Evolutionary conservation across 2,113 vertebrate species (phyloP), one percentile per base, ranked within the genome.

Genomic region (Willisornis vidua): DNA sequence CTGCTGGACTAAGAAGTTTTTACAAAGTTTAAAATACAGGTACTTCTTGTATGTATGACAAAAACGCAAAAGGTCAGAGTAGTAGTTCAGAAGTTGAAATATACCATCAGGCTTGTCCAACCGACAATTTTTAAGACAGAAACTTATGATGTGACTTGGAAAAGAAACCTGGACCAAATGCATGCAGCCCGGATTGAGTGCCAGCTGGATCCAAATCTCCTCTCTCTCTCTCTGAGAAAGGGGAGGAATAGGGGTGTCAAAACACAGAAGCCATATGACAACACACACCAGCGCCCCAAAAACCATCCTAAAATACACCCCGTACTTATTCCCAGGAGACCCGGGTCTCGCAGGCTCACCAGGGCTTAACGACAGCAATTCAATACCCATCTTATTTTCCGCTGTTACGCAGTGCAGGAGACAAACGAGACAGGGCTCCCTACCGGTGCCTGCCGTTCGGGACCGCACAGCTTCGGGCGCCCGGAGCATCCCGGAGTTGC

Each of bases 81-180:
- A 13, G 14, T 11, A 33, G 43, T 14, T 51, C 19, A 29, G 61
- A 74, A 79, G 39, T 1, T 19, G 23, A 63, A 68, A 63, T 8
- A 75, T 72, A 45, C 20, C 75, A 59, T 33, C 51, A 6, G 41
- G 19, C 51, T 71, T 71, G 63, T 59, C 74, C 90, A 93, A 46
- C 10, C 33, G 48, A 82, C 94, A 94, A 35, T 93, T 93, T 93
- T 85, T 61, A 93, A 97, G 82, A 63, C 7, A 65, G 55, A 72
- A 65, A 68, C 74, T 95, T 76, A 51, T 25, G 37, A 48, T 24
- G 43, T 3, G 66, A 73, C 66, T 93, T 74, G 63, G 85, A 87
- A 91, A 80, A 68, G 85, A 88, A 95, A 85, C 74, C 72, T 25
- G 14, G 46, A 85, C 18, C 31, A 37, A 22, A 14, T 15, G 39